Percentiles rank a stretch among this genome's conserved stretches.
These are phyloP conservation scores for Toxotes chatareus DNA, from an alignment of 2,113 vertebrate species.

Conservation along the genomic window DNA sequence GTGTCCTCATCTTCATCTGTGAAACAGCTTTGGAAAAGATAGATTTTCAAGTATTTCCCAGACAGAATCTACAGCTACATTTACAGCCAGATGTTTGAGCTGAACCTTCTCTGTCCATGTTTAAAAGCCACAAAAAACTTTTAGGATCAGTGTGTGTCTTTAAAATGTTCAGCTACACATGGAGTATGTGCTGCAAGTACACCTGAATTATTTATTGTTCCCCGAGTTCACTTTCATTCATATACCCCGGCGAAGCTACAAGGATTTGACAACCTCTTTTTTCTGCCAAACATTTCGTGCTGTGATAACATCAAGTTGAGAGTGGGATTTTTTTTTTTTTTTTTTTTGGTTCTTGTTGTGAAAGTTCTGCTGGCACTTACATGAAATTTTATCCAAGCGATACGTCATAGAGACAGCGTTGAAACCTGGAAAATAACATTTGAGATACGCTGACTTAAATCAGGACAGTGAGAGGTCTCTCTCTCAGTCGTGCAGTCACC, in stretches of 20 bases:
- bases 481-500: slow-evolving; percentile 36
- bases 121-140: not conserved
- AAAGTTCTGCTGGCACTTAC: not conserved
- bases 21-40: not conserved
- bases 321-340: not conserved
- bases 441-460: slow-evolving; percentile 21
- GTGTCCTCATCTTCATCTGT: slow-evolving; percentile 1
- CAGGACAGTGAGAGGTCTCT: slow-evolving; percentile 15
- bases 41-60: not conserved
- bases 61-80: not conserved
- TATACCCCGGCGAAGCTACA: not conserved
- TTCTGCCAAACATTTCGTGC: slow-evolving; percentile 38
- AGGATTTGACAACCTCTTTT: slow-evolving; percentile 33
- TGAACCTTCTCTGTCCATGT: not conserved
- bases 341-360: not conserved
- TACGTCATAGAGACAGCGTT: not conserved
- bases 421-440: slow-evolving; percentile 12
- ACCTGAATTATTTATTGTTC: slow-evolving; percentile 43
- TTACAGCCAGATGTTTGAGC: not conserved
- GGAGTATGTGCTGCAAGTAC: not conserved
- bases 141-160: slow-evolving; percentile 3
- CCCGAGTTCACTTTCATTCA: slow-evolving; percentile 38
- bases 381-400: slow-evolving; percentile 11
- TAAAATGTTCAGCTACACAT: slow-evolving; percentile 21
- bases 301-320: slow-evolving; percentile 37